Evolutionary conservation across 2,888 invertebrate genomes (phyloP).

Genomic region (Gortyna flavago): DNA sequence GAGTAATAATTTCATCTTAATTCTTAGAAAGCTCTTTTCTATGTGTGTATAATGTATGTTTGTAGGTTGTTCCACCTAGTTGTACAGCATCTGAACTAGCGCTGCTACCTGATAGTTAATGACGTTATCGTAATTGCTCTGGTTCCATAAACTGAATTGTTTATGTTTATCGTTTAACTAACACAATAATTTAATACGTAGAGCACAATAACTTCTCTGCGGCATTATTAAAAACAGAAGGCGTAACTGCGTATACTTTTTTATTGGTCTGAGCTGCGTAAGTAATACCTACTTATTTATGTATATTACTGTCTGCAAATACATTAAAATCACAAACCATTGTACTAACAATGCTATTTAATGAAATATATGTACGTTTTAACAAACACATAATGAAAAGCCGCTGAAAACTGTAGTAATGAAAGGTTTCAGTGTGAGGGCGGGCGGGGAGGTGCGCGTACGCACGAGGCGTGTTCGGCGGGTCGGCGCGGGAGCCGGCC

Average conservation of each 20-base stretch:
- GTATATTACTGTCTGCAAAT: neutral
- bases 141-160: constrained; percentile 32
- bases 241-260: neutral
- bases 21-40: constrained; percentile 66
- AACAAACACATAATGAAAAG: constrained; percentile 30
- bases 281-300: too few species aligned
- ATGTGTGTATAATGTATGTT: constrained; percentile 55
- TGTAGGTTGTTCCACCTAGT: constrained; percentile 54
- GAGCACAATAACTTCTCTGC: neutral
- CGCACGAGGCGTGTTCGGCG: constrained; percentile 82
- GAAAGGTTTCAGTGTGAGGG: constrained; percentile 80
- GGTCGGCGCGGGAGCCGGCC: constrained; percentile 68
- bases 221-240: neutral
- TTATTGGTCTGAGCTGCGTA: neutral
- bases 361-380: neutral
- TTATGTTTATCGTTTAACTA: constrained; percentile 16
- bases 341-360: neutral
- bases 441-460: constrained; percentile 84
- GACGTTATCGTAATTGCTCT: constrained; percentile 43
- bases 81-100: constrained; percentile 35
- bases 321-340: neutral
- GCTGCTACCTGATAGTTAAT: constrained; percentile 42
- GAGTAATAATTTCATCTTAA: constrained; percentile 65
- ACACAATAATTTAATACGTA: constrained; percentile 10
- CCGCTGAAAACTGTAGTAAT: constrained; percentile 75